Base-by-base conservation (phyloP, 2,113 vertebrate genomes). In the Myotis brandtii region DNA sequence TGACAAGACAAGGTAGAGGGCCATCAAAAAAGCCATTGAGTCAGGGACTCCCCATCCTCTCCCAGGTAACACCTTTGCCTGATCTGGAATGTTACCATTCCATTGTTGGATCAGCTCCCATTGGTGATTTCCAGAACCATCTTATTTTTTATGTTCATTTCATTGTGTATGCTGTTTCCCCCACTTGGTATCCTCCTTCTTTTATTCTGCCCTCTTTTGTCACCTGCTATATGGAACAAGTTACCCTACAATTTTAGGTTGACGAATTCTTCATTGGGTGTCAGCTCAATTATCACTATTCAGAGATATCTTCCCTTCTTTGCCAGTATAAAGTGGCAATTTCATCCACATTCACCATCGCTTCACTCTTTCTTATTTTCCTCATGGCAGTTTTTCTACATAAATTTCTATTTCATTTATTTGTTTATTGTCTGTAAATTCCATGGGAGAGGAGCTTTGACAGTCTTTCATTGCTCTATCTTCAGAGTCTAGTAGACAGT, bases 361-460 rank as follows among this genome's bases (percentile, higher is more conserved):
- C 32, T 30, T 88, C 40, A 48, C 27, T 73, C 54, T 72, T 86
- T 17, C 18, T 89, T 46, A 56, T 79, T 84, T 89, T 95, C 48
- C 20, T 84, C 16, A 56, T 34, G 21, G 25, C 4, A 27, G 54
- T 67, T 97, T 83, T 90, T 48, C 6, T 21, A 56, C 56, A 27
- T 90, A 25, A 72, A 72, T 79, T 89, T 96, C 40, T 73, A 80
- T 16, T 86, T 91, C 32, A 69, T 59, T 86, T 90, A 40, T 86
- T 66, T 81, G 21, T 80, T 87, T 56, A 40, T 20, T 79, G 2
- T 75, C 56, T 46, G n/a, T 81, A 76, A 72, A 62, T 32, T 62
- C 27, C 32, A 62, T 6, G 21, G 75, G 32, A 93, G 9, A 84
- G 8, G 32, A 25, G 5, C 30, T 64, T 80, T 79, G 46, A 52